Evolutionary conservation across 2,797 vertebrate genomes (phyloP), one percentile per base, ranked within the genome.

Genomic region (Poecilia gillii): DNA sequence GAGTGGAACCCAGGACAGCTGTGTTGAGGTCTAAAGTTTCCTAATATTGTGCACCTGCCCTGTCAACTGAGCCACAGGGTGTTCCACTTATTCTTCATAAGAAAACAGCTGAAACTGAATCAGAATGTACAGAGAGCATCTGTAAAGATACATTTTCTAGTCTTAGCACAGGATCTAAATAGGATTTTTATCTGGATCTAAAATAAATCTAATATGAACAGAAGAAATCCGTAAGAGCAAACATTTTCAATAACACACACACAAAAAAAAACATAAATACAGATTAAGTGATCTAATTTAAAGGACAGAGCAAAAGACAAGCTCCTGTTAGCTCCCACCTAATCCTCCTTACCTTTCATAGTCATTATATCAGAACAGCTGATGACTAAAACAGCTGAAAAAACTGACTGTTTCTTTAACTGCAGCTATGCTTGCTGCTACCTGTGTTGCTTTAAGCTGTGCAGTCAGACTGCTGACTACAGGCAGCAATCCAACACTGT

Each of bases 401-500:
- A 9, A 36, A 64, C 31, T 64, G 59, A 33, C 75, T 76, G 59
- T 55, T 23, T 53, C 33, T 53, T 88, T 47, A 51, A 78, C 74
- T 41, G 2, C 78, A 41, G 51, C 72, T 6, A 36, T 51, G 49
- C 59, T 82, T 66, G 76, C 72, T 51, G 77, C 79, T 33, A 53
- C 55, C 72, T 57, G 66, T 20, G 55, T 64, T 46, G 82, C 62
- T 77, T 80, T 45, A 80, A 49, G 59, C 68, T 39, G 31, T 43
- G 53, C 75, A 75, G 77, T 68, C 57, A 41, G 82, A 73, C 36
- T 75, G 72, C 68, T 80, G 47, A 75, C 45, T 31, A 2, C 11
- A 47, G 28, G 77, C 75, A 71, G 31, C 16, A 36, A 49, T 83
- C 59, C 73, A 79, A 57, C 77, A 43, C 66, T 75, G 7, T 73